Evolutionary conservation across 2,888 invertebrate genomes (phyloP).

Genomic region (Dynastes tityus): DNA sequence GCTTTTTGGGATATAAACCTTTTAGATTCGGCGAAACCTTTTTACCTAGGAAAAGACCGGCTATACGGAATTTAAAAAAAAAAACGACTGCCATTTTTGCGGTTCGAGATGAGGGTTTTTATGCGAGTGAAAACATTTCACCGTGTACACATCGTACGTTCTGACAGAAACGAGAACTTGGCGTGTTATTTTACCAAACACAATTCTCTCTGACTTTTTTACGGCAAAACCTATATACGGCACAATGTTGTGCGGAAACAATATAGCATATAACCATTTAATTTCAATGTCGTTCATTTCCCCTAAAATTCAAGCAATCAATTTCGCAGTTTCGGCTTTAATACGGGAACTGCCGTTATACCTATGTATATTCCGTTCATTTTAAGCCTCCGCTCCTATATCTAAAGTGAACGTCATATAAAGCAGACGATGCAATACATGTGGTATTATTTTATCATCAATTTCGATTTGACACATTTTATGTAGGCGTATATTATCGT

Average conservation of each 20-base stretch:
- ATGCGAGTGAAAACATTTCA: no score
- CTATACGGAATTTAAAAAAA: no score
- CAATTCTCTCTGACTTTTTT: not conserved
- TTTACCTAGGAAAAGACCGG: no score
- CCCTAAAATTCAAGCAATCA: not conserved
- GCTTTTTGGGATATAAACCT: no score
- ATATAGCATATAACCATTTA: not conserved
- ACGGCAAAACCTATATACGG: not conserved
- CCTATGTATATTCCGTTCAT: not conserved
- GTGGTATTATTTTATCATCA: not conserved
- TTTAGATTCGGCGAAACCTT: no score
- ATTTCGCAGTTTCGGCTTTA: not conserved
- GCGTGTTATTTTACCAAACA: not conserved
- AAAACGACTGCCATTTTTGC: not conserved
- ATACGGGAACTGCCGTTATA: not conserved
- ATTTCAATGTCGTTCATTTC: not conserved
- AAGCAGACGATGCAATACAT: not conserved
- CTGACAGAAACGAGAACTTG: not conserved
- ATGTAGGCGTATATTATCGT: constrained; percentile 1
- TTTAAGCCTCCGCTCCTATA: not conserved
- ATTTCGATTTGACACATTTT: not conserved
- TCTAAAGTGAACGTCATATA: no score
- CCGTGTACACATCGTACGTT: not conserved
- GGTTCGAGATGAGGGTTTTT: no score
- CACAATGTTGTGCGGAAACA: not conserved